These are phyloP conservation scores for Paguma larvata DNA, from an alignment of 2,797 vertebrate genomes.

Conservation along the genomic window DNA sequence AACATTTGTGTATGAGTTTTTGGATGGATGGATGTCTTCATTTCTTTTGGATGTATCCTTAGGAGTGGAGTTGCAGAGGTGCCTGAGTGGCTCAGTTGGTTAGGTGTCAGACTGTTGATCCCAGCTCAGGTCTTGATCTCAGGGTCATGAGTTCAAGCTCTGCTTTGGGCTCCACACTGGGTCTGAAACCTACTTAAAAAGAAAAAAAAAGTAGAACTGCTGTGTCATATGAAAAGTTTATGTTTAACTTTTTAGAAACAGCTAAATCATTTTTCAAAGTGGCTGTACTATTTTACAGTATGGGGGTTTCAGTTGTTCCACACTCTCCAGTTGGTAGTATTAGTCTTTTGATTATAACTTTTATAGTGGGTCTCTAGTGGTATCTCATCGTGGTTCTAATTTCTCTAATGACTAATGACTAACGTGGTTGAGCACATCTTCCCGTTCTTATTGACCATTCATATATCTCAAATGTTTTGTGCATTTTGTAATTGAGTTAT, in stretches of 20 bases:
- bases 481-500: not conserved
- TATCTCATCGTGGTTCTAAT: not conserved
- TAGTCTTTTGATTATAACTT: not conserved
- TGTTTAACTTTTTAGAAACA: slow-evolving; percentile 15
- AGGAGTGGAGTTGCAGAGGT: not conserved
- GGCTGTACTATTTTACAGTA: not conserved
- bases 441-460: not conserved
- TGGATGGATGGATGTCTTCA: not conserved
- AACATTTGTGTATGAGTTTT: not conserved
- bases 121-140: too few species aligned
- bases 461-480: not conserved
- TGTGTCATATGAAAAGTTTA: not conserved
- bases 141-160: too few species aligned
- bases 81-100: too few species aligned
- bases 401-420: not conserved
- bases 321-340: rapidly evolving
- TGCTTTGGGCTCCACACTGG: too few species aligned
- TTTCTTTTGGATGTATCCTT: not conserved
- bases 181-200: too few species aligned
- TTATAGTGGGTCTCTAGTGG: not conserved
- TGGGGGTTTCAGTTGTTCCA: not conserved
- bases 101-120: too few species aligned
- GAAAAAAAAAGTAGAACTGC: not conserved
- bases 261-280: not conserved
- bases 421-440: not conserved